Evolutionary conservation across 2,797 vertebrate species (phyloP).

Genomic region (Alectoris magna): DNA sequence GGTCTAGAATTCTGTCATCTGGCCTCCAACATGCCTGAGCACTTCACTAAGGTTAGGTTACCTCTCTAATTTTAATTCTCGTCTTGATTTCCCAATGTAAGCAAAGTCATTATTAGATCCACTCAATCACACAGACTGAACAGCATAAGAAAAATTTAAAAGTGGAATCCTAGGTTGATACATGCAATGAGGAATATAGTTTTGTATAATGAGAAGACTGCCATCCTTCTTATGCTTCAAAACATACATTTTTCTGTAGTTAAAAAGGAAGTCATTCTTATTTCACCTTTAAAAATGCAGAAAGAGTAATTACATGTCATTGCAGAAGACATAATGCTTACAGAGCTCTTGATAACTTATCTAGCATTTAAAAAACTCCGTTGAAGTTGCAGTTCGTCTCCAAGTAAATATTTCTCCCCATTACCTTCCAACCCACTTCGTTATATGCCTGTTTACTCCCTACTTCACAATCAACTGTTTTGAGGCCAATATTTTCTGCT

Average conservation of each 20-base stretch:
- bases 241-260: constrained; percentile 45
- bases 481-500: constrained; percentile 20
- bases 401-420: neutral
- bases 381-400: constrained; percentile 15
- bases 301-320: constrained; percentile 9
- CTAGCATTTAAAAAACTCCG: constrained; percentile 30
- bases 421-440: constrained; percentile 35
- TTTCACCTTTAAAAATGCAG: constrained; percentile 13
- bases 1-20: neutral
- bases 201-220: constrained; percentile 23
- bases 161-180: constrained; percentile 10
- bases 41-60: neutral
- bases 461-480: constrained; percentile 24
- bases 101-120: constrained; percentile 32
- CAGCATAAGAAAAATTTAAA: constrained; percentile 28
- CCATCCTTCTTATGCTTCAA: constrained; percentile 46
- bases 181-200: constrained; percentile 36
- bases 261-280: constrained; percentile 61
- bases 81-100: constrained; percentile 4
- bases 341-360: constrained; percentile 20
- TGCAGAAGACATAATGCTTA: neutral
- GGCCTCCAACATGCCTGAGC: neutral
- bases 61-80: neutral
- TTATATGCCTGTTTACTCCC: neutral
- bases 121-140: constrained; percentile 48